Evolutionary conservation across 2,888 invertebrate genomes (phyloP).

Genomic region (Dynastes grantii): DNA sequence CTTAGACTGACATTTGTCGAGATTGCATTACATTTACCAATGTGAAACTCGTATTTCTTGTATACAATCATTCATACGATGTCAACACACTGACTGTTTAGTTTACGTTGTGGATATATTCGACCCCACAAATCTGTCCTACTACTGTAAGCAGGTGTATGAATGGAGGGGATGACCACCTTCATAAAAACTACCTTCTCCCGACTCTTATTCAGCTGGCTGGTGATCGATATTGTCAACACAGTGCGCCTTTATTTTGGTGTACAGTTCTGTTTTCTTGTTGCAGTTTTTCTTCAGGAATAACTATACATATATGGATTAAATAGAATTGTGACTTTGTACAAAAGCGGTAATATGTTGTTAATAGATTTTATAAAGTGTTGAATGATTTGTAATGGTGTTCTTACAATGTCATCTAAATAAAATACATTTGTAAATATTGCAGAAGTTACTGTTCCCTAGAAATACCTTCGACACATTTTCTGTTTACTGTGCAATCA

Average conservation of each 20-base stretch:
- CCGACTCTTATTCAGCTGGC: slow-evolving; percentile 47
- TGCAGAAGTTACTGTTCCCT: too few species aligned
- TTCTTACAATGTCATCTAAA: too few species aligned
- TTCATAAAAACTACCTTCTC: slow-evolving; percentile 54
- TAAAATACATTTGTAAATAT: too few species aligned
- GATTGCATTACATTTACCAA: slow-evolving; percentile 43
- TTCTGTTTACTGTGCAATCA: too few species aligned
- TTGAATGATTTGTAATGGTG: too few species aligned
- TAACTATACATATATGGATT: neutral
- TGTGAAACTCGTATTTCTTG: slow-evolving; percentile 45
- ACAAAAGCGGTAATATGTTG: too few species aligned
- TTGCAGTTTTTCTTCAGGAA: neutral
- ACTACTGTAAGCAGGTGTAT: slow-evolving; percentile 57
- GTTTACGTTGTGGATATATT: slow-evolving; percentile 54
- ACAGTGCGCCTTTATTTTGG: slow-evolving; percentile 37
- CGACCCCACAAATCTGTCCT: slow-evolving; percentile 57
- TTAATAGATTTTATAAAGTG: too few species aligned
- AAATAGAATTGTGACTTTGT: too few species aligned
- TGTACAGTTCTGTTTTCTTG: slow-evolving; percentile 5
- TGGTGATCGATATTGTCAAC: slow-evolving; percentile 50
- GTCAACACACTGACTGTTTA: slow-evolving; percentile 54
- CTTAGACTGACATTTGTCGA: slow-evolving; percentile 40
- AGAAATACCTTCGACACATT: too few species aligned
- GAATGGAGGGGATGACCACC: slow-evolving; percentile 56
- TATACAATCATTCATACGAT: slow-evolving; percentile 45